Evolutionary conservation across 2,888 invertebrate genomes (phyloP).

Genomic region (Drosophila diplacantha): DNA sequence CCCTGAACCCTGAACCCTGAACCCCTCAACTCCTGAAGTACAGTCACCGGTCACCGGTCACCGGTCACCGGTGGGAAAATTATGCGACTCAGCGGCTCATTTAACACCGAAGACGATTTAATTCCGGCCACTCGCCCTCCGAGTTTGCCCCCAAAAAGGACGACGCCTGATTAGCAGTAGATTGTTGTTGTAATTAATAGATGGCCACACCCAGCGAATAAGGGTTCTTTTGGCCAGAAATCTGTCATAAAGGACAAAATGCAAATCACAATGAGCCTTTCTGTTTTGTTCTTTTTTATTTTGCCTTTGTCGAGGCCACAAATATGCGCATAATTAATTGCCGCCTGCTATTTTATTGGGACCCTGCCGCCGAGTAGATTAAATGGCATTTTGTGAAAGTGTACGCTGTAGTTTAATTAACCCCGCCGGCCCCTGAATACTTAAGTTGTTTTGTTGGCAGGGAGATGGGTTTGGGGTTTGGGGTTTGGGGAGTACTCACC

Average conservation of each 20-base stretch:
- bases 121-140: not conserved
- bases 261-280: conserved; percentile 65
- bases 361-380: conserved; percentile 52
- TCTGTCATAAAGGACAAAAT: conserved; percentile 61
- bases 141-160: not conserved
- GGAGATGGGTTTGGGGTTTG: too few species aligned
- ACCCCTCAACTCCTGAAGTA: conserved; percentile 23
- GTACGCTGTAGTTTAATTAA: conserved; percentile 63
- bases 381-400: conserved; percentile 68
- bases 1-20: conserved; percentile 1
- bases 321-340: conserved; percentile 68
- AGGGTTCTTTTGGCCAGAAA: conserved; percentile 14
- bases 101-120: conserved; percentile 50
- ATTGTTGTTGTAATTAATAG: conserved; percentile 59
- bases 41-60: conserved; percentile 43
- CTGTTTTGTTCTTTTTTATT: not conserved
- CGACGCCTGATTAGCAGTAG: conserved; percentile 42
- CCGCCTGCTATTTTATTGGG: conserved; percentile 22
- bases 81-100: conserved; percentile 60
- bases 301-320: conserved; percentile 49
- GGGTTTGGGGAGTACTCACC: conserved; percentile 18
- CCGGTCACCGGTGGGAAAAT: conserved; percentile 45
- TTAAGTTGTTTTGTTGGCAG: conserved; percentile 1
- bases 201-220: conserved; percentile 14
- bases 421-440: conserved; percentile 29